A percentile compares a stretch with the other conserved stretches of the same genome.
Evolutionary conservation across 2,888 invertebrate genomes (phyloP).

Genomic region (Hetaerina titia): DNA sequence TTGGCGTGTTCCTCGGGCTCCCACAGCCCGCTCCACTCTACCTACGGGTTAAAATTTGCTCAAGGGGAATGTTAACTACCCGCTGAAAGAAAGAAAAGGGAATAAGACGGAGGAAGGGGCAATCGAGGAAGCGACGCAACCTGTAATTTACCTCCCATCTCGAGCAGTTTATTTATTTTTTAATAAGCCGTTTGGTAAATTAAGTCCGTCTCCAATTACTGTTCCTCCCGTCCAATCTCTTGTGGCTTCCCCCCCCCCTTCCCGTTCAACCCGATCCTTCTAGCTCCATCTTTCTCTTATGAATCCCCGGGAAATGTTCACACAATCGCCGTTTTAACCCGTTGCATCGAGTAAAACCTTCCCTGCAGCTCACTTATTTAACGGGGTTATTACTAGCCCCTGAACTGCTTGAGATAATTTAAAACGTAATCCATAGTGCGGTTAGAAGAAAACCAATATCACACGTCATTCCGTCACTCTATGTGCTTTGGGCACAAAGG

Average conservation of each 20-base stretch:
- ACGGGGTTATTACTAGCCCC: not conserved
- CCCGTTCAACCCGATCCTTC: not conserved
- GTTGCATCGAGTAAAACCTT: not conserved
- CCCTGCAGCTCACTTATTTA: not conserved
- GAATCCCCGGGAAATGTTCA: not conserved
- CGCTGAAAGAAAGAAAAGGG: not conserved
- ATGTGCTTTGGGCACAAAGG: not conserved
- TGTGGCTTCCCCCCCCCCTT: not conserved
- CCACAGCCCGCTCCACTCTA: not conserved
- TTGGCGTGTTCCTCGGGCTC: constrained; percentile 3
- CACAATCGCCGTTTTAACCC: not conserved
- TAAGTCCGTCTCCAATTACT: constrained; percentile 35
- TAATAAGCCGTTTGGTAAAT: constrained; percentile 32
- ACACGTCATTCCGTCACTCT: not conserved
- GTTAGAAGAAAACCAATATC: not conserved
- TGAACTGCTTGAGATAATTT: not conserved
- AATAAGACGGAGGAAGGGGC: not conserved
- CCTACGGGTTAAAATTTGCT: constrained; percentile 9
- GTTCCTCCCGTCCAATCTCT: not conserved
- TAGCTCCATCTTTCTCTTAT: not conserved
- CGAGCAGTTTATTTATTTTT: constrained; percentile 28
- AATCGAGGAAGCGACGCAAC: constrained; percentile 19
- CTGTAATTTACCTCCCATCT: constrained; percentile 39
- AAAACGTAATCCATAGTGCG: not conserved
- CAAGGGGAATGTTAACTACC: constrained; percentile 6